phyloP scores from a whole-genome alignment of 2,113 vertebrate species.

The Indicator maculatus region DNA sequence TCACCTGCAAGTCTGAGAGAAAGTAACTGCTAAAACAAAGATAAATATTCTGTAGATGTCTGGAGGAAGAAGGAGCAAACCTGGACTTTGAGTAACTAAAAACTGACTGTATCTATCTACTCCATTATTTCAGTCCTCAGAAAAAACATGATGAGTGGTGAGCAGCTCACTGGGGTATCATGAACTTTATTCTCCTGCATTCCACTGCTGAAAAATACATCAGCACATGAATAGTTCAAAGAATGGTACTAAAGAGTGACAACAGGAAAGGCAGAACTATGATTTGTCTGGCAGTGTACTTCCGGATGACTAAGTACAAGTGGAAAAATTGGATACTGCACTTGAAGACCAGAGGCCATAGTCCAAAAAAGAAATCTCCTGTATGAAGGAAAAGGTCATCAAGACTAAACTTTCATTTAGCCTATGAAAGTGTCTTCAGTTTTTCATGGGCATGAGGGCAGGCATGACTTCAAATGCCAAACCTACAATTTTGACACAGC shows the following conservation, averaged over 20 bases:
- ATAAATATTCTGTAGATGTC: slow-evolving; percentile 4
- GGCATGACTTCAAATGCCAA: slow-evolving; percentile 25
- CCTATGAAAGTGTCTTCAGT: slow-evolving; percentile 15
- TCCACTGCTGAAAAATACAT: slow-evolving; percentile 27
- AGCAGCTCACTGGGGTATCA: background rate
- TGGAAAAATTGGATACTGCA: slow-evolving; percentile 54
- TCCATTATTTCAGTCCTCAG: background rate
- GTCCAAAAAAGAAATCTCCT: slow-evolving; percentile 23
- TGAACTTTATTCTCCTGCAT: background rate
- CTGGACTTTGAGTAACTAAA: background rate
- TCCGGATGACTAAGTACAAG: slow-evolving; percentile 44
- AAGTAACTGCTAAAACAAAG: background rate
- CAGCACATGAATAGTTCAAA: slow-evolving; percentile 42
- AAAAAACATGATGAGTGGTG: background rate
- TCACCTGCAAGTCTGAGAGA: slow-evolving; percentile 1
- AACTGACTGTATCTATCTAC: background rate
- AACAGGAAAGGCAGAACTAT: slow-evolving; percentile 54
- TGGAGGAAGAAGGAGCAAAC: background rate
- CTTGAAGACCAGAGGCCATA: slow-evolving; percentile 48
- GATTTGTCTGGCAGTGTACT: slow-evolving; percentile 15
- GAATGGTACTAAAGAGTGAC: slow-evolving; percentile 47
- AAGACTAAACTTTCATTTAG: slow-evolving; percentile 39
- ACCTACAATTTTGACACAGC: background rate
- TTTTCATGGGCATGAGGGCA: background rate
- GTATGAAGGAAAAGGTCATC: slow-evolving; percentile 43